Evolutionary conservation across 2,797 vertebrate species (phyloP).

Genomic region (Kryptolebias ocellatus): DNA sequence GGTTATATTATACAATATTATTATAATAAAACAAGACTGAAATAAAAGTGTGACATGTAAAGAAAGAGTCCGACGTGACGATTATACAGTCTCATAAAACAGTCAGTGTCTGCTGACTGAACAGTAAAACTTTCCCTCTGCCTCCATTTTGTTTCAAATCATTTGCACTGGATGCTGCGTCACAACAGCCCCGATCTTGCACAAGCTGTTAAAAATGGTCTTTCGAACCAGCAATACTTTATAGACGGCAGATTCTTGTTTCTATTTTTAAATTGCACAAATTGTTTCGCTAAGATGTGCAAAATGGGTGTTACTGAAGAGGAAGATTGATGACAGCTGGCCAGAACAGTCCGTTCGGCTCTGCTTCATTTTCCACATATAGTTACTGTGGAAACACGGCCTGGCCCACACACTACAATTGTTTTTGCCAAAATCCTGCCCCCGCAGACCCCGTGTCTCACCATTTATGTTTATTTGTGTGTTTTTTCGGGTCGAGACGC

Average conservation of each 20-base stretch:
- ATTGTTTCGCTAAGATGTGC: conserved; percentile 16
- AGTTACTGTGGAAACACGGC: conserved; percentile 73
- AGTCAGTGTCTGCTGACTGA: background rate
- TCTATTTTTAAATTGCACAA: background rate
- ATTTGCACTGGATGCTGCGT: no score
- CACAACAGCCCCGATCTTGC: no score
- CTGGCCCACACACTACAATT: conserved; percentile 64
- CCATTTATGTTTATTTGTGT: conserved; percentile 8
- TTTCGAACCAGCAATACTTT: no score
- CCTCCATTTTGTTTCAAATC: background rate
- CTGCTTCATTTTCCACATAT: conserved; percentile 46
- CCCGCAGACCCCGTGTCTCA: conserved; percentile 35
- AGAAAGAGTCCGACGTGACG: no score
- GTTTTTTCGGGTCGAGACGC: conserved; percentile 11
- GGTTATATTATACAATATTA: no score
- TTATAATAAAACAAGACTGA: no score
- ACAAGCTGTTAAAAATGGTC: no score
- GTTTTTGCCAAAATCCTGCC: conserved; percentile 52
- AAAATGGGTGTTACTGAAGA: conserved; percentile 18
- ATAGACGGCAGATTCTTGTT: background rate
- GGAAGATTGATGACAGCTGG: conserved; percentile 24
- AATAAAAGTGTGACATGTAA: no score
- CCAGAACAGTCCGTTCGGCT: conserved; percentile 44
- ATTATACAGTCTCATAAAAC: background rate
- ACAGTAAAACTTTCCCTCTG: background rate